Base-by-base conservation (phyloP, 2,888 invertebrate species). In the Ptycholaimellus sp. region DNA sequence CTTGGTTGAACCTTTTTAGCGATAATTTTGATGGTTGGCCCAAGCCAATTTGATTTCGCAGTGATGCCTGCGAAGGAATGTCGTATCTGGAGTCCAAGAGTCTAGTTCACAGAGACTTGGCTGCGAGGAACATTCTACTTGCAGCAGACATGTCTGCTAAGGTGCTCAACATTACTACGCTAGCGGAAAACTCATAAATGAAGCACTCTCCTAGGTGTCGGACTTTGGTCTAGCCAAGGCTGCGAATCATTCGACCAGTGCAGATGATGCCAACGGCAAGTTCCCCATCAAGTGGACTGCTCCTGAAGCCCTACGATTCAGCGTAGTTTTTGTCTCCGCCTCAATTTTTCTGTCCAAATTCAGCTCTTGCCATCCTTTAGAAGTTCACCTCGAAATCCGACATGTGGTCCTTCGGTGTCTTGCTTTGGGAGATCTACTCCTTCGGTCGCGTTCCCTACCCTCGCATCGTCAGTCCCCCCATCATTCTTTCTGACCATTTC, bases 281-380 rank as follows among this genome's bases (percentile, higher is more conserved):
- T 73, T 96, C 60, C 93, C 96, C 46, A 93, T 96, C 59, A 96
- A 99, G 68, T 96, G 96, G 96, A 96, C 93, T 40, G 93, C 96
- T 33, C 96, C 93, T 17, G 96, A 96, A 68, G 90, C 93, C 49
- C 71, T 96, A 46, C 77, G 83, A 65, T 74, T 77, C 65, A 81
- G 79, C 62, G 83, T 57, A 41, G 44, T 50, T 14, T 16, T 30
- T n/a, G 36, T 17, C n/a, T 19, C 9, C 17, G 33, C 7, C 36
- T 31, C 25, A 11, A 37, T 11, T 37, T 40, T 16, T 20, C 14
- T 17, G n/a, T n/a, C n/a, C n/a, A n/a, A n/a, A n/a, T n/a, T n/a
- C n/a, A n/a, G n/a, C n/a, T n/a, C n/a, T 23, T 23, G 7, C 7
- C 25, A 9, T 23, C 50, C 70, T 72, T 17, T 67, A 93, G 90